These are phyloP conservation scores for Cephus runcator DNA, from an alignment of 2,888 invertebrate species.

Conservation along the genomic window DNA sequence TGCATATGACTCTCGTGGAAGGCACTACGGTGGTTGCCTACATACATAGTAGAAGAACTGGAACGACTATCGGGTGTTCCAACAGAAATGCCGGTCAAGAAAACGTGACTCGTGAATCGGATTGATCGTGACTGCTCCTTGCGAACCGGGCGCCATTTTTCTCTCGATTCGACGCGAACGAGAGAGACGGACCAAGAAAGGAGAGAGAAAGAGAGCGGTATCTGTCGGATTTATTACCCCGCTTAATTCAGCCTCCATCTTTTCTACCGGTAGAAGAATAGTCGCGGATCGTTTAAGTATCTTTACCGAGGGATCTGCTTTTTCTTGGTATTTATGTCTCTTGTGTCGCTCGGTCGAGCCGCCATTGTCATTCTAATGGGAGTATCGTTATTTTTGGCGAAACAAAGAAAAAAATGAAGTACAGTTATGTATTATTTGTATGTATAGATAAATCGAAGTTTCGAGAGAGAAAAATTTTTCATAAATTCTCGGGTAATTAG, in stretches of 20 bases:
- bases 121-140: constrained; percentile 25
- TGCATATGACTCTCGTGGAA: background rate
- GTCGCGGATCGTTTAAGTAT: background rate
- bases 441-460: background rate
- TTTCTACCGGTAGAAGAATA: background rate
- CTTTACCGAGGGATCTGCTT: background rate
- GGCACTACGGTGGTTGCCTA: background rate
- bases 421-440: background rate
- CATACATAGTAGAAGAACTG: background rate
- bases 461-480: background rate
- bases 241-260: background rate
- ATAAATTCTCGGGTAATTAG: background rate
- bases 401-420: background rate
- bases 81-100: constrained; percentile 23
- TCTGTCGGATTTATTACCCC: background rate
- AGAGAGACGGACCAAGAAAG: constrained; percentile 2
- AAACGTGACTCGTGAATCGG: constrained; percentile 38
- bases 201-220: background rate
- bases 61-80: constrained; percentile 22
- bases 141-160: constrained; percentile 4
- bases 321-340: constrained; percentile 1
- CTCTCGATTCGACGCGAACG: background rate
- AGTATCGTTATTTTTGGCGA: background rate
- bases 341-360: constrained; percentile 10
- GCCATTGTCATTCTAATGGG: background rate